Conservation (phyloP, 2,797 vertebrate species). For the Sebastes melanostomus region DNA sequence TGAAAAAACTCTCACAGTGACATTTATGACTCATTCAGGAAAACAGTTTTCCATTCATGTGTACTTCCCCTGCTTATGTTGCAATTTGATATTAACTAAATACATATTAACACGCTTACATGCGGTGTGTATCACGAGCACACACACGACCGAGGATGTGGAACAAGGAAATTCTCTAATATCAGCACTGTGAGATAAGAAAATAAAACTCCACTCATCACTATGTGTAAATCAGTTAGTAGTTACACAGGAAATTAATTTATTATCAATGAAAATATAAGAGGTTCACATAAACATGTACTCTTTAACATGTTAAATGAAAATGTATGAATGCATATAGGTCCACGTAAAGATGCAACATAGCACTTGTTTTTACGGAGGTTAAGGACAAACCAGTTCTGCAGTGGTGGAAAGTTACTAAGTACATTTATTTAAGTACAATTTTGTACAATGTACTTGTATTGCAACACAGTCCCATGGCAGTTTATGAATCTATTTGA, state of each 20-base stretch:
- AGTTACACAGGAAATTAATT: not conserved
- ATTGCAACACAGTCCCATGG: too few relatives aligned
- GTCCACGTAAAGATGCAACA: not conserved
- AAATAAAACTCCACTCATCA: not conserved
- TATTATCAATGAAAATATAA: not conserved
- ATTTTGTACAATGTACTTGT: too few relatives aligned
- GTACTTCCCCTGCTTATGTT: constrained; percentile 27
- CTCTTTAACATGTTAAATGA: not conserved
- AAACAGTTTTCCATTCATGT: constrained; percentile 4
- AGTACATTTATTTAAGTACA: too few relatives aligned
- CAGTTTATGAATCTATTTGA: too few relatives aligned
- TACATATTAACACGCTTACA: not conserved
- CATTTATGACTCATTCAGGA: constrained; percentile 16
- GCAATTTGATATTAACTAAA: not conserved
- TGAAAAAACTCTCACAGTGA: not conserved
- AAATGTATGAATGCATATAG: not conserved
- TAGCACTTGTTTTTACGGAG: not conserved
- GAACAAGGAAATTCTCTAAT: not conserved
- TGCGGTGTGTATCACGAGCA: not conserved
- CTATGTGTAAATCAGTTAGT: not conserved
- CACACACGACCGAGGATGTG: not conserved
- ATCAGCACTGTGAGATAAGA: not conserved
- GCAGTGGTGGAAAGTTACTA: too few relatives aligned
- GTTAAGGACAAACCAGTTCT: not conserved
- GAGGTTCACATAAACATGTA: not conserved